A percentile compares a stretch with the other conserved stretches of the same genome.
Conservation (phyloP, 2,888 invertebrate species). For the Spisula solida region DNA sequence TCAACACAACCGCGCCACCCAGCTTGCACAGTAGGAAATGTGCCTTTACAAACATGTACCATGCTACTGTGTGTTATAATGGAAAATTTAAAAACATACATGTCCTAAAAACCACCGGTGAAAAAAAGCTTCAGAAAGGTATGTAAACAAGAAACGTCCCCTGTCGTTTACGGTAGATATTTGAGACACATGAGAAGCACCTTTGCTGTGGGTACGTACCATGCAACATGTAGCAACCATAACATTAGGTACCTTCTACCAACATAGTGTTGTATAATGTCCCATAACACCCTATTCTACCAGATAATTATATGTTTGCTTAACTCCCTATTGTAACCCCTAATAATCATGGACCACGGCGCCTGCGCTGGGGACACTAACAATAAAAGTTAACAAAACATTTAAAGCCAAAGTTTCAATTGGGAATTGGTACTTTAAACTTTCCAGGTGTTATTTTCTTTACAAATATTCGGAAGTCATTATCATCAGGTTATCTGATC, state of each 20-base stretch:
- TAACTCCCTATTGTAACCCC: neutral
- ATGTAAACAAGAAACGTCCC: neutral
- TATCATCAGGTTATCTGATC: neutral
- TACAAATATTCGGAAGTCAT: conserved; percentile 24
- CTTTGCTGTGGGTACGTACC: neutral
- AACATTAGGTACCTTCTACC: neutral
- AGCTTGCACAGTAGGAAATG: too few species aligned
- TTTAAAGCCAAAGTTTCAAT: neutral
- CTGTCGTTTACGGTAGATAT: neutral
- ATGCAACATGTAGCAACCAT: neutral
- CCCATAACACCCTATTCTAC: neutral
- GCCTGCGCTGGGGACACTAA: neutral
- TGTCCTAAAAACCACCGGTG: neutral
- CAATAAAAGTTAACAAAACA: conserved; percentile 7
- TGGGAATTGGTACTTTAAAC: conserved; percentile 16
- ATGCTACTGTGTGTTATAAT: neutral
- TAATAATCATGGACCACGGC: neutral
- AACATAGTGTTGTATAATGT: neutral
- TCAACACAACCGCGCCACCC: too few species aligned
- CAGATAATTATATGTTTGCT: conserved; percentile 12
- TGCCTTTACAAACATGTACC: too few species aligned
- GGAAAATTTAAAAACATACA: neutral
- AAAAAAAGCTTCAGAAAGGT: neutral
- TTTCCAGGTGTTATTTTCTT: conserved; percentile 11
- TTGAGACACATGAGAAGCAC: neutral